Evolutionary conservation across 2,888 invertebrate genomes (phyloP).

Genomic region (Cinara cedri): DNA sequence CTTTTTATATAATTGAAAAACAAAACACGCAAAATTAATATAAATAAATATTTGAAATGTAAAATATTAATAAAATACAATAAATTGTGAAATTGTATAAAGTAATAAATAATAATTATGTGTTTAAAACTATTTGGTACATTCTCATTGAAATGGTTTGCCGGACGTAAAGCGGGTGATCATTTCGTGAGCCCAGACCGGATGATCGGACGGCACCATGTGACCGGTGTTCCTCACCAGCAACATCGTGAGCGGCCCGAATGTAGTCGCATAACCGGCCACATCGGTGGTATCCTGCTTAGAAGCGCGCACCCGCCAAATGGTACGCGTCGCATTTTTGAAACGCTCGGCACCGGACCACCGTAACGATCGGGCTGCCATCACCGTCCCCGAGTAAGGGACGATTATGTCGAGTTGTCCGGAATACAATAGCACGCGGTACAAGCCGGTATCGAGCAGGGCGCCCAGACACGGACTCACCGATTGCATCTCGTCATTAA

Average conservation of each 20-base stretch:
- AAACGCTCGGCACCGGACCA: slow-evolving; percentile 37
- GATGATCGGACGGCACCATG: slow-evolving; percentile 52
- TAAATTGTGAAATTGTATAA: no score
- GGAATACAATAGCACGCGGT: slow-evolving; percentile 64
- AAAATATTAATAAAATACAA: no score
- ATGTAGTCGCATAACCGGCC: slow-evolving; percentile 43
- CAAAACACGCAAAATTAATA: no score
- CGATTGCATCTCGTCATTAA: slow-evolving; percentile 80
- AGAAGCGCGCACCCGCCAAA: slow-evolving; percentile 5
- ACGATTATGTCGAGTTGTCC: slow-evolving; percentile 93
- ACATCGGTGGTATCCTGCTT: slow-evolving; percentile 1
- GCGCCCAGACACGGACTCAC: slow-evolving; percentile 70
- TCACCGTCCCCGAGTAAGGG: slow-evolving; percentile 69
- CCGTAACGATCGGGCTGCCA: slow-evolving; percentile 12
- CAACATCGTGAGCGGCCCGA: slow-evolving; percentile 39
- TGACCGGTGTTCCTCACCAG: slow-evolving; percentile 49
- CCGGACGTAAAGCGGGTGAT: slow-evolving; percentile 41
- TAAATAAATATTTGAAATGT: no score
- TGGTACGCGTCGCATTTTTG: slow-evolving; percentile 33
- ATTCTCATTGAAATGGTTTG: slow-evolving; percentile 29
- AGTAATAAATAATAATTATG: no score
- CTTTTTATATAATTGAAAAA: no score
- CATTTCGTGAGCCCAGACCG: slow-evolving; percentile 34
- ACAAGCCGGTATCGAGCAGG: slow-evolving; percentile 32
- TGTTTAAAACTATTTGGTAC: no score